These are phyloP conservation scores for Numenius phaeopus DNA, from an alignment of 2,797 vertebrate genomes.

Conservation along the genomic window DNA sequence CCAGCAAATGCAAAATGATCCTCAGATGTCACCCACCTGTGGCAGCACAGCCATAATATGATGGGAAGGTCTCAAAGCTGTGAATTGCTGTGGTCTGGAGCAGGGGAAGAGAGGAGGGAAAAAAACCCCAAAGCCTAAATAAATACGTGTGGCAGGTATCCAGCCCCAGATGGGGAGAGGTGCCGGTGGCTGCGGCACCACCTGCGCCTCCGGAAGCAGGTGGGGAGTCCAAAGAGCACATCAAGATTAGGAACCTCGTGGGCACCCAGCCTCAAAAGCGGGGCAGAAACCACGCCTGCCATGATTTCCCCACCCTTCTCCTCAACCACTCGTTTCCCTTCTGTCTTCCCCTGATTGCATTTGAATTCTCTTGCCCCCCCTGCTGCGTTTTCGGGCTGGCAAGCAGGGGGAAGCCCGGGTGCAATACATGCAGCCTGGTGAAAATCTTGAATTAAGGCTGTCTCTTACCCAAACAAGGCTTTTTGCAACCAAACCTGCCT, in stretches of 20 bases:
- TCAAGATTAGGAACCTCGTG: not conserved
- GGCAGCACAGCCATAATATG: not conserved
- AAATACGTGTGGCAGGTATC: not conserved
- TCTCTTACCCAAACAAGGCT: not conserved
- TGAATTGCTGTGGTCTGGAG: not conserved
- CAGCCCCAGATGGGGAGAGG: slow-evolving; percentile 12
- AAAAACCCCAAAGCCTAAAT: not conserved
- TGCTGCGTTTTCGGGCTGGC: not conserved
- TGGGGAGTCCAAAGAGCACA: slow-evolving; percentile 41
- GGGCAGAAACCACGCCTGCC: not conserved
- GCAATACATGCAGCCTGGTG: not conserved
- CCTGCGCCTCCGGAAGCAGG: not conserved
- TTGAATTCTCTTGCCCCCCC: not conserved
- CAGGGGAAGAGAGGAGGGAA: not conserved
- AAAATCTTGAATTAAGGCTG: fast-evolving
- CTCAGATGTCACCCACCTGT: not conserved
- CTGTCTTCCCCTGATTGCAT: not conserved
- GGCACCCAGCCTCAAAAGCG: not conserved
- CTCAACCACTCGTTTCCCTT: not conserved
- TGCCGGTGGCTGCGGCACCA: not conserved
- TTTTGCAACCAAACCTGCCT: not conserved
- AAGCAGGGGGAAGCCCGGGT: not conserved
- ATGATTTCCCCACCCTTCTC: not conserved
- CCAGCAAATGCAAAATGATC: not conserved
- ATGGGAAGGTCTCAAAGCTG: not conserved